Evolutionary conservation across 1,140 invertebrate species (phyloP).

Genomic region (Brachionus koreanus): DNA sequence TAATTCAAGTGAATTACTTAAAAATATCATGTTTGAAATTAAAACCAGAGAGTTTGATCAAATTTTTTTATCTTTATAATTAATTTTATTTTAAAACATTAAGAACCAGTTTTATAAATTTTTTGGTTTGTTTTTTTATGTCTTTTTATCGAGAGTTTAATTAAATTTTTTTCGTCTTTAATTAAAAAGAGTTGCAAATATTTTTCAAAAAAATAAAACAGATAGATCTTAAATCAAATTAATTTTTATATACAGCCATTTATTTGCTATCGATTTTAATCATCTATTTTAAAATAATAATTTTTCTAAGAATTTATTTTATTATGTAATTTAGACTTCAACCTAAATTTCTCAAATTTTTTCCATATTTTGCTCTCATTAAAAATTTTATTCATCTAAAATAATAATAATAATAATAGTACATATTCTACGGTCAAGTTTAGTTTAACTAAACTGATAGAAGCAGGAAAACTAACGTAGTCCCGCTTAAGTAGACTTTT

Average conservation of each 20-base stretch:
- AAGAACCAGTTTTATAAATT: background rate
- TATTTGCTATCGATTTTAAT: too few species aligned
- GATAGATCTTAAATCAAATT: background rate
- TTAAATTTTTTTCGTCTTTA: background rate
- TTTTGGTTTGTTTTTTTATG: background rate
- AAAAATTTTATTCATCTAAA: too few species aligned
- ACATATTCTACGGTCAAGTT: too few species aligned
- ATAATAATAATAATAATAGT: too few species aligned
- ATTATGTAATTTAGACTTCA: too few species aligned
- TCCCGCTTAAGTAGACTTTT: too few species aligned
- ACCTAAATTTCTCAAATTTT: too few species aligned
- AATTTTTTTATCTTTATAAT: background rate
- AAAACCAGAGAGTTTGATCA: background rate
- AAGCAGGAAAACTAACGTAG: too few species aligned
- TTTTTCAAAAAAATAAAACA: background rate
- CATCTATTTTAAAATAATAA: too few species aligned
- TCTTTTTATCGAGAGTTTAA: background rate
- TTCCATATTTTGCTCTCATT: too few species aligned
- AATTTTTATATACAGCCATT: background rate
- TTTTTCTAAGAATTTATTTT: too few species aligned
- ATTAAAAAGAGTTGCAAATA: background rate
- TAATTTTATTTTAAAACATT: background rate
- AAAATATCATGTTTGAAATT: background rate
- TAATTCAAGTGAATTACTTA: background rate
- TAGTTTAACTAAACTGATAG: too few species aligned